phyloP scores from a whole-genome alignment of 2,797 vertebrate species.

The Huso huso region DNA sequence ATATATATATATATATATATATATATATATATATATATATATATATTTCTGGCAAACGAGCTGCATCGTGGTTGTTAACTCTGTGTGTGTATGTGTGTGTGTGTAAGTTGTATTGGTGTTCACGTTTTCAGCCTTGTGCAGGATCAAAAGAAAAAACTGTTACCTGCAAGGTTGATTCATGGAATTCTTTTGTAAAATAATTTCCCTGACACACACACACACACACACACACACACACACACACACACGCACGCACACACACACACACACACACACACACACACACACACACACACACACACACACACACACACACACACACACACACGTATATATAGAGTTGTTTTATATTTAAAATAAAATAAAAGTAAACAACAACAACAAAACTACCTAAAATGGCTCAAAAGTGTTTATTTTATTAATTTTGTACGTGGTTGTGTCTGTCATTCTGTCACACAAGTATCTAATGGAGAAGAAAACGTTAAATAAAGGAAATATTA shows the following conservation, averaged over 20 bases:
- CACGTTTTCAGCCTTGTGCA: conserved; percentile 61
- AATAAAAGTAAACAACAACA: conserved; percentile 57
- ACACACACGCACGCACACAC: no score
- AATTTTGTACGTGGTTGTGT: conserved; percentile 76
- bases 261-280: no score
- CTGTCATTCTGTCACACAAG: conserved; percentile 60
- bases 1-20: conserved; percentile 1
- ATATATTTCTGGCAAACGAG: background rate
- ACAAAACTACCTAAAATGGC: conserved; percentile 70
- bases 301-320: no score
- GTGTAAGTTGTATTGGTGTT: conserved; percentile 48
- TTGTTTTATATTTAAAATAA: conserved; percentile 25
- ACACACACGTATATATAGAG: conserved; percentile 28
- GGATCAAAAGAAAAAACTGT: conserved; percentile 51
- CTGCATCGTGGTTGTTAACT: conserved; percentile 31
- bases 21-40: no score
- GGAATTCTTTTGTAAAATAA: conserved; percentile 39
- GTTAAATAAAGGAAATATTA: no score
- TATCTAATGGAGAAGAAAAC: no score
- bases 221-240: no score
- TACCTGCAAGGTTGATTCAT: conserved; percentile 68
- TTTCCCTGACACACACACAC: conserved; percentile 12
- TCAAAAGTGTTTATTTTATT: conserved; percentile 70
- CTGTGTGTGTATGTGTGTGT: conserved; percentile 26
- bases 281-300: no score